Evolutionary conservation across 2,797 vertebrate genomes (phyloP), one percentile per base, ranked within the genome.

Genomic region (Cyclopterus lumpus): DNA sequence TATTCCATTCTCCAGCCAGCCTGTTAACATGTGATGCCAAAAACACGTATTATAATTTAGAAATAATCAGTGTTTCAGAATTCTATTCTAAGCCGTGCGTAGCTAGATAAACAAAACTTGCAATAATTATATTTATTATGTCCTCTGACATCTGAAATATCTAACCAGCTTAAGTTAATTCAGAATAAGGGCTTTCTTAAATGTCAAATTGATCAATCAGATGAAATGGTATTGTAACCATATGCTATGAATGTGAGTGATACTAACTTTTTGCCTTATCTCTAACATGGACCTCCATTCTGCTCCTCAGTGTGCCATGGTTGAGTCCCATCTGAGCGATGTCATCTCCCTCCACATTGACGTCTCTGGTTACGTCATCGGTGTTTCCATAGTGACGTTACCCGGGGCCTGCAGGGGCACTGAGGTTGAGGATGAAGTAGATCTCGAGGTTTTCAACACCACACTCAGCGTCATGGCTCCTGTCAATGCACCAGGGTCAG

Each of bases 291-390:
- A 48, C 15, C n/a, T 53, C 36, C 30, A 5, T 36, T 30, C 9
- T 73, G 36, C 26, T 76, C 63, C 9, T 0, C 79, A 97, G 97
- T 98, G 97, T 32, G 95, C 97, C 8, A 91, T 98, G 92, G 94
- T 98, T 0, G 97, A 98, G 91, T 96, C 95, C 51, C 97, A 96
- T 69, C 95, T 98, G 64, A 98, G 97, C 0, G 97, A 98, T 5
- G 93, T 96, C 81, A 95, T 98, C 91, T 90, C 93, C 0, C 91
- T 98, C 68, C 95, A 97, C 77, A 94, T 95, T 0, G 97, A 98
- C 0, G 94, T 97, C 78, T 95, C 94, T 0, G 96, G 97, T 24
- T 95, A 94, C 26, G 90, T 98, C 74, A 96, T 98, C 3, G 96
- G 96, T 0, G 66, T 98, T 71, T 97, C 96, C 20, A 95, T 97